These are phyloP conservation scores for Pteronura brasiliensis DNA, from an alignment of 2,113 vertebrate genomes.

Conservation along the genomic window DNA sequence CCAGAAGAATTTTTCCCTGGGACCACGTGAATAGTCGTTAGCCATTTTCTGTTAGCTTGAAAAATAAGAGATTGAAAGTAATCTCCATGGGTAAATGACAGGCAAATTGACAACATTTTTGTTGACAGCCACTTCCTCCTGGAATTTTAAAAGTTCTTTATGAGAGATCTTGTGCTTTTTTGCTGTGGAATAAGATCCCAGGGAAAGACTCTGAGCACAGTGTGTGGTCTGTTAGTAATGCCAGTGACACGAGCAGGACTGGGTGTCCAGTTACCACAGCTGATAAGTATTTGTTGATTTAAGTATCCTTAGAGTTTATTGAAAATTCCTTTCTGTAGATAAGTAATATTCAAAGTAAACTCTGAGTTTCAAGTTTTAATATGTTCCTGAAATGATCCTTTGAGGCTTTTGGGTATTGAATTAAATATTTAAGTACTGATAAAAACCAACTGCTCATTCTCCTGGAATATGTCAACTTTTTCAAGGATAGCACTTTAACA, in stretches of 20 bases:
- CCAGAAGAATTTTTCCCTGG: neutral
- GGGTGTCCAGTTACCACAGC: neutral
- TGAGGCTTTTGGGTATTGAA: neutral
- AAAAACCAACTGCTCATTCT: neutral
- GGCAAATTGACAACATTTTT: neutral
- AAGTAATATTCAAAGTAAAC: slow-evolving; percentile 9
- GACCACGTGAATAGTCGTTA: neutral
- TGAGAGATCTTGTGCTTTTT: neutral
- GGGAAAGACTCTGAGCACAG: neutral
- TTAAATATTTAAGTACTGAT: slow-evolving; percentile 5
- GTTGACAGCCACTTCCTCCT: neutral
- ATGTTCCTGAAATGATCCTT: neutral
- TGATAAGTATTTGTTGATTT: neutral
- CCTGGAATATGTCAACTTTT: neutral
- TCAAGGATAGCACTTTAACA: neutral
- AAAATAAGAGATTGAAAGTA: neutral
- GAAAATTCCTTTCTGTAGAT: neutral
- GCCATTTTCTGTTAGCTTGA: neutral
- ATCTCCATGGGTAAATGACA: neutral
- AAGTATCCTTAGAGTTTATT: neutral
- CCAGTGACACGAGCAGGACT: fast-evolving
- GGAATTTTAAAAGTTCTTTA: neutral
- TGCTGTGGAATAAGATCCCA: neutral
- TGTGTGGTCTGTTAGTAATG: neutral
- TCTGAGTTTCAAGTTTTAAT: neutral